Base-by-base conservation (phyloP, 2,888 invertebrate genomes). In the Pandemis corylana region DNA sequence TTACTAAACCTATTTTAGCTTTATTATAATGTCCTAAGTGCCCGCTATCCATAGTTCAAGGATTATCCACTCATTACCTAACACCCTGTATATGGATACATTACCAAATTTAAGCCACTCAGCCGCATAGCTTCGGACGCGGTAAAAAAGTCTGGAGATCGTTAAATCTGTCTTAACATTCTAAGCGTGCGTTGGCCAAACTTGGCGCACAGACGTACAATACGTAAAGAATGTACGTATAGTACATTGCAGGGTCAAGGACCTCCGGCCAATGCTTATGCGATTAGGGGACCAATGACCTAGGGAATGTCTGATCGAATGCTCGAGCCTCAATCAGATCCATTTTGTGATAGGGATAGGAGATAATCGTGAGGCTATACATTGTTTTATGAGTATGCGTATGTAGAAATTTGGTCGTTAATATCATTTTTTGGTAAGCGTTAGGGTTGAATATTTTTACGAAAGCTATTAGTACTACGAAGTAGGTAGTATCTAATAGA, bases 251-350 rank as follows among this genome's bases (percentile, higher is more conserved):
- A 77, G 74, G 80, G 83, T 82, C 82, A 79, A 79, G 78, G 82
- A 83, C 79, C 84, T 75, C 71, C 44, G 36, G 76, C 78, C 83
- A 85, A 83, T 89, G 86, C 82, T 82, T 81, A 87, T 85, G 84
- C 89, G 90, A 91, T 92, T 89, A 91, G 91, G 85, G 86, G 90
- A 85, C 81, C 90, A 81, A 84, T 89, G 91, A 92, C 90, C 90
- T 81, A 76, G 72, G 77, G 77, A 74, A 67, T 63, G 75, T 80
- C 81, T 72, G 77, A 79, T 79, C 81, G 81, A 84, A 85, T 80
- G 84, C 80, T 78, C 80, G 80, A 80, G 80, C 64, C 69, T 70
- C 74, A 69, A 70, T 66, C 73, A 42, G 73, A 68, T 73, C 64
- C 68, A 20, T 64, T 69, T 59, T 73, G 41, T 42, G 72, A 64